A percentile compares a stretch with the other conserved stretches of the same genome.
phyloP scores from a whole-genome alignment of 1,140 invertebrate species.

The Lucilia sericata region DNA sequence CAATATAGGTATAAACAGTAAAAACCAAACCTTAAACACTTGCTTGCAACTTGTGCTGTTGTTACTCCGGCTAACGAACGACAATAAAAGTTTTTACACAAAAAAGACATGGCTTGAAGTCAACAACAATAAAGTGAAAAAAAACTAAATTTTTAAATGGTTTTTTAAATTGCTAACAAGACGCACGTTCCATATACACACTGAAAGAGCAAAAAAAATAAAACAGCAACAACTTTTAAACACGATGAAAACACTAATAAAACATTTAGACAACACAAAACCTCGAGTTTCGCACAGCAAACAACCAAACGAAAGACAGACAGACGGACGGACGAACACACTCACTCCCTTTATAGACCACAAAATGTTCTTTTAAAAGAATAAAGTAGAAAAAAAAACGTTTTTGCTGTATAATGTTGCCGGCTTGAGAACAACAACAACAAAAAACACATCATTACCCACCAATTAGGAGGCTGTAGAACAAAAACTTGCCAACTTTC shows the following conservation, averaged over 20 bases:
- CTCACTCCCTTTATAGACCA: not conserved
- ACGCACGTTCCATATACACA: constrained; percentile 40
- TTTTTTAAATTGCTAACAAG: constrained; percentile 42
- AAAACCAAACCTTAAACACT: not conserved
- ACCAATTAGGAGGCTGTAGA: constrained; percentile 60
- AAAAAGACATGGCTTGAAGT: constrained; percentile 20
- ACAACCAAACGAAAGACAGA: not conserved
- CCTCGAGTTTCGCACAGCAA: not conserved
- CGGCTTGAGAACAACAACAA: not conserved
- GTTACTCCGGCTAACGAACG: not conserved
- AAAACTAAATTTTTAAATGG: not conserved
- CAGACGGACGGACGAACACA: no score
- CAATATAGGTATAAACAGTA: not conserved
- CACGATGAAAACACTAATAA: constrained; percentile 45
- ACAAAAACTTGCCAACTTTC: constrained; percentile 29
- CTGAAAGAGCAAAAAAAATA: not conserved
- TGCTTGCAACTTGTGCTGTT: not conserved
- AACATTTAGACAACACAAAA: constrained; percentile 32
- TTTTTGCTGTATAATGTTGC: constrained; percentile 20
- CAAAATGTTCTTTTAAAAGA: not conserved
- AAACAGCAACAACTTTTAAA: not conserved
- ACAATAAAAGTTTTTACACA: not conserved
- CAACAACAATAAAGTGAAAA: not conserved
- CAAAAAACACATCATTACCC: constrained; percentile 66
- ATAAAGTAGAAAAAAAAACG: not conserved